These are phyloP conservation scores for Diaphora mendica DNA, from an alignment of 2,888 invertebrate genomes.

Conservation along the genomic window DNA sequence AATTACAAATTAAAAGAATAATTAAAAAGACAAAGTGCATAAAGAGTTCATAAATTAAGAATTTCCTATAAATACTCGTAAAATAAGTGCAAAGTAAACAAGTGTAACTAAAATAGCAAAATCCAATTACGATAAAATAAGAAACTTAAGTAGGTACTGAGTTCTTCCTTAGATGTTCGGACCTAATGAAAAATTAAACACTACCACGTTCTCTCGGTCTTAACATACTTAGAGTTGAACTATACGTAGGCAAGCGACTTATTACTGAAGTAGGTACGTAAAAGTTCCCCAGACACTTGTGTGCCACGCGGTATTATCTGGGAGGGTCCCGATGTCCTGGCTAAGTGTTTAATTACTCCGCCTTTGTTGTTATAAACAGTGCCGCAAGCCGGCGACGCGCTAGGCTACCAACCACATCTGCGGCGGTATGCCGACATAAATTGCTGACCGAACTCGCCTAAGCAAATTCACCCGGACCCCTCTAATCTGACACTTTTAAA, in stretches of 20 bases:
- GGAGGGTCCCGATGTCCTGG: constrained; percentile 59
- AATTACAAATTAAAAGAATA: neutral
- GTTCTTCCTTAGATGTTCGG: constrained; percentile 27
- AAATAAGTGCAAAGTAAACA: neutral
- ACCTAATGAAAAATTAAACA: constrained; percentile 41
- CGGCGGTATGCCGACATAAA: constrained; percentile 70
- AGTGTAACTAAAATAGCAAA: neutral
- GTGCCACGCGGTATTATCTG: constrained; percentile 57
- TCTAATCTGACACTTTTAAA: constrained; percentile 80
- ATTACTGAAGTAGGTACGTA: constrained; percentile 37
- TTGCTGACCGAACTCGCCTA: constrained; percentile 74
- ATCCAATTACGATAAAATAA: constrained; percentile 16
- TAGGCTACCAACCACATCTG: constrained; percentile 69
- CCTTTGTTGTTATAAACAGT: constrained; percentile 79
- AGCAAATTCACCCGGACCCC: constrained; percentile 71
- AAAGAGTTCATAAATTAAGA: neutral
- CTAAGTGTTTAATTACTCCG: constrained; percentile 78
- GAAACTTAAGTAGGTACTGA: constrained; percentile 21
- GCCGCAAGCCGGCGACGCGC: constrained; percentile 62
- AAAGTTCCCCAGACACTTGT: constrained; percentile 51
- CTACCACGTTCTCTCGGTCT: constrained; percentile 25
- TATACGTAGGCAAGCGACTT: constrained; percentile 28
- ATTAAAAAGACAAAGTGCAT: neutral
- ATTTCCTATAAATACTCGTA: neutral
- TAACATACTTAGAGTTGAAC: constrained; percentile 43